phyloP scores from a whole-genome alignment of 2,113 vertebrate genomes.

The Panthera tigris region DNA sequence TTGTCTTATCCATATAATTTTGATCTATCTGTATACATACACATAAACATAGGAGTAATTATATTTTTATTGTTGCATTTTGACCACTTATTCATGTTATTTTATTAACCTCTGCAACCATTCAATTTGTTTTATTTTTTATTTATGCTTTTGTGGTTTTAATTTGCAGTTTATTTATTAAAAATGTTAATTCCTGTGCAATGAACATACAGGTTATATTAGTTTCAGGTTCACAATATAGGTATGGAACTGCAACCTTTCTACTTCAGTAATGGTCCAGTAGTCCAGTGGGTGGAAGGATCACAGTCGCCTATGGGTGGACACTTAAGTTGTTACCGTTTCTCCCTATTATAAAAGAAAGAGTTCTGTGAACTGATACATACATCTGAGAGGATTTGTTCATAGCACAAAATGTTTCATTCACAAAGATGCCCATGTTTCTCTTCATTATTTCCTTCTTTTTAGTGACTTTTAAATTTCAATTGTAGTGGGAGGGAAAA shows the following conservation, averaged over 20 bases:
- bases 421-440: background rate
- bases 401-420: background rate
- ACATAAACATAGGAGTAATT: background rate
- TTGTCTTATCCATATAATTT: background rate
- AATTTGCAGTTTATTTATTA: background rate
- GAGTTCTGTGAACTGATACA: background rate
- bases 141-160: background rate
- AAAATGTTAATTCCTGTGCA: background rate
- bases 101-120: background rate
- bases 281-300: background rate
- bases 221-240: background rate
- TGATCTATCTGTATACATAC: background rate
- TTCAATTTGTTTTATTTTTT: background rate
- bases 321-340: background rate
- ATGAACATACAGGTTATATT: background rate
- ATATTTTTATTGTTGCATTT: background rate
- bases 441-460: background rate
- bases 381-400: background rate
- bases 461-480: background rate
- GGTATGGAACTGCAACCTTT: background rate
- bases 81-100: background rate
- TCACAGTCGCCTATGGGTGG: background rate
- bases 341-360: background rate
- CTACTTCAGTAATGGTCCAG: background rate
- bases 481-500: background rate